phyloP scores from a whole-genome alignment of 1,140 invertebrate species.

The Kradibia gibbosae region DNA sequence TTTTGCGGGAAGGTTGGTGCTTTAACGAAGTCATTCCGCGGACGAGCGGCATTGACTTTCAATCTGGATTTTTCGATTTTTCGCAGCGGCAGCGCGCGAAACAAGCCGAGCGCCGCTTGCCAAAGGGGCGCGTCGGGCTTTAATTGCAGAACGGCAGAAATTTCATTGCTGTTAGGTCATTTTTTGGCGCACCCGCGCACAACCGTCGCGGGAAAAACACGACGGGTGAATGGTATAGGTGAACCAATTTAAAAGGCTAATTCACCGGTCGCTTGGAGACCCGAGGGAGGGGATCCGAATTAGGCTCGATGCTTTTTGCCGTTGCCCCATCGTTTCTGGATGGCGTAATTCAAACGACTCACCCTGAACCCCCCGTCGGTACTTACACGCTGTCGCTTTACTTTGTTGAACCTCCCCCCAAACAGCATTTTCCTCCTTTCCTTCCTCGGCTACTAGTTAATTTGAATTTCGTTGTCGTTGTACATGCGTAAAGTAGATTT shows the following conservation, averaged over 20 bases:
- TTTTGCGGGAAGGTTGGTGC: neutral
- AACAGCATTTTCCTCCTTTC: neutral
- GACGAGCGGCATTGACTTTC: conserved; percentile 44
- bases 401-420: neutral
- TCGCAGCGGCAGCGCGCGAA: conserved; percentile 2
- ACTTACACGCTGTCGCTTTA: neutral
- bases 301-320: conserved; percentile 65
- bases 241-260: conserved; percentile 72
- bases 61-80: conserved; percentile 49
- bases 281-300: conserved; percentile 60
- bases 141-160: conserved; percentile 47
- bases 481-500: neutral
- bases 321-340: conserved; percentile 52
- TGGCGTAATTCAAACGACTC: conserved; percentile 56
- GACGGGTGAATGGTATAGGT: conserved; percentile 57
- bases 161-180: conserved; percentile 45
- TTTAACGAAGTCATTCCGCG: conserved; percentile 38
- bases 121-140: conserved; percentile 20
- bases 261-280: conserved; percentile 59
- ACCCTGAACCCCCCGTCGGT: conserved; percentile 21
- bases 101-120: neutral
- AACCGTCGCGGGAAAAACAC: conserved; percentile 3
- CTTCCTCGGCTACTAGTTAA: neutral
- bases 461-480: neutral
- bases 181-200: conserved; percentile 22